Evolutionary conservation across 2,888 invertebrate species (phyloP), one percentile per base, ranked within the genome.

Genomic region (Arrhopalites spinosus): DNA sequence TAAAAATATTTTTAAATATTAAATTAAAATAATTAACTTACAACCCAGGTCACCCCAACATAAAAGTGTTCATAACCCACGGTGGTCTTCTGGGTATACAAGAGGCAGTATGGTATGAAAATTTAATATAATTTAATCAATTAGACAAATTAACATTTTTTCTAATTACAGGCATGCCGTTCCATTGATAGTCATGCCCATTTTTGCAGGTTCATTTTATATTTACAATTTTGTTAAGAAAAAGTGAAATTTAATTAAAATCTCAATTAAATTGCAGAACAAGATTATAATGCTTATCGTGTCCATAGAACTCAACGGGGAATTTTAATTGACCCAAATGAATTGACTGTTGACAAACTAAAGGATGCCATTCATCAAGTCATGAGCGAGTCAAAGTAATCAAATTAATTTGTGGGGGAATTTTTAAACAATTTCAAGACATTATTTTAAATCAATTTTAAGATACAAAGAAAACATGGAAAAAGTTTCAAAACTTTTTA

Each of bases 71-170:
- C 82, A 87, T 91, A 81, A 88, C 90, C 0, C 91, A 91, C 83
- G 91, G 90, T 2, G 91, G 91, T 1, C 86, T 90, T 77, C 89
- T 90, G 78, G 89, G 90, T 59, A 86, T 89, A 1, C 88, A 88
- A 81, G 91, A 91, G 84, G 88, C 90, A 0, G 86, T 87, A 50
- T 89, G 86, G 83, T 86, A 90, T 36, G 5, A 36, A 36, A 36
- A 36, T 36, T 3, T 36, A 3, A 36, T 36, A 7, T 36, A 36
- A 7, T 7, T 7, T 36, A 36, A 36, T 36, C 11, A 36, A 36
- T 36, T n/a, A n/a, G n/a, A n/a, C n/a, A n/a, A n/a, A 11, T 36
- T 36, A 36, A 36, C 11, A 36, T 36, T 36, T 36, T 7, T 11
- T 7, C 11, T 7, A 36, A 36, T 36, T 36, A 36, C 36, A 36